These are phyloP conservation scores for Diloba caeruleocephala DNA, from an alignment of 2,888 invertebrate species.

Conservation along the genomic window DNA sequence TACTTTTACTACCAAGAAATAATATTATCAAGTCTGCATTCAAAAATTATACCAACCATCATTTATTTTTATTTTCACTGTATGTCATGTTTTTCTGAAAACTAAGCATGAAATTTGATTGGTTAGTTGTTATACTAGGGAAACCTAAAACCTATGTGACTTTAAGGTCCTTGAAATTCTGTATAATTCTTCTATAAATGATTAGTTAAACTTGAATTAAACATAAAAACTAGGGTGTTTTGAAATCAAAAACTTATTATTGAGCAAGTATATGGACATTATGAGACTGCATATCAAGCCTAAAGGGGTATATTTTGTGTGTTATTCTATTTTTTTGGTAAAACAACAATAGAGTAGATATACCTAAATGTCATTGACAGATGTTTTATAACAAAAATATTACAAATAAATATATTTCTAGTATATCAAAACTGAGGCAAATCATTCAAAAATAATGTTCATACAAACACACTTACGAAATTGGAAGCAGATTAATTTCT, in stretches of 20 bases:
- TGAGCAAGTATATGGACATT: too few species aligned
- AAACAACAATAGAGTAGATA: neutral
- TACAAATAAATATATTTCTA: conserved; percentile 11
- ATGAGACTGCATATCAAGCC: neutral
- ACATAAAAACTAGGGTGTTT: neutral
- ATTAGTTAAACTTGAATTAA: neutral
- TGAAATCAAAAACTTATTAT: too few species aligned
- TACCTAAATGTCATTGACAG: neutral
- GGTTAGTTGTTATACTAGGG: too few species aligned
- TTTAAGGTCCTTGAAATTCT: too few species aligned
- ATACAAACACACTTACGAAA: neutral
- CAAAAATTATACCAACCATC: too few species aligned
- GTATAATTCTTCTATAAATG: too few species aligned
- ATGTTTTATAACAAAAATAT: neutral
- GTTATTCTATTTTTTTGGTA: neutral
- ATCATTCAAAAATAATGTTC: conserved; percentile 1
- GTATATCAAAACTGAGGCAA: conserved; percentile 16
- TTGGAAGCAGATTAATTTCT: conserved; percentile 12
- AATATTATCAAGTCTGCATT: too few species aligned
- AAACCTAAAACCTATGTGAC: too few species aligned
- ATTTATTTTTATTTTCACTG: too few species aligned
- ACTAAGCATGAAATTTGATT: too few species aligned
- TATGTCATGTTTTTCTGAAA: too few species aligned
- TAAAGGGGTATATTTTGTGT: conserved; percentile 6
- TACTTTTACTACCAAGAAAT: too few species aligned